These are phyloP conservation scores for Idaea biselata DNA, from an alignment of 2,888 invertebrate genomes.

Conservation along the genomic window DNA sequence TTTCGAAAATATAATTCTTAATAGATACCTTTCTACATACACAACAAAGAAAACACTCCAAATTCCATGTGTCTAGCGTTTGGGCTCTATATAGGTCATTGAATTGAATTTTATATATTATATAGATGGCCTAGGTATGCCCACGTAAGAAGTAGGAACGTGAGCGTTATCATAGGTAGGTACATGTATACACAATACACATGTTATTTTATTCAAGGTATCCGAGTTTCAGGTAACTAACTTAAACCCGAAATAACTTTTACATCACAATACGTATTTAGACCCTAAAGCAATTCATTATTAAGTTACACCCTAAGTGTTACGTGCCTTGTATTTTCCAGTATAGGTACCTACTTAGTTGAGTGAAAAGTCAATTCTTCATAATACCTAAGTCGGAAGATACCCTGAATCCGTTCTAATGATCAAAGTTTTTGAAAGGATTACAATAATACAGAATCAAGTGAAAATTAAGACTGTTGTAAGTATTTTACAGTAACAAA, in stretches of 20 bases:
- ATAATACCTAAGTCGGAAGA: neutral
- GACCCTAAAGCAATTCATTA: neutral
- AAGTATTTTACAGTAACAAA: conserved; percentile 19
- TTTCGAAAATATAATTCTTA: no score
- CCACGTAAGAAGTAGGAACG: no score
- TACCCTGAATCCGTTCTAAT: conserved; percentile 1
- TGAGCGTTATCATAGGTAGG: no score
- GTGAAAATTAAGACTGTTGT: conserved; percentile 14
- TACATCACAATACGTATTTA: neutral
- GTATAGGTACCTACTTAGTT: no score
- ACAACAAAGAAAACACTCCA: no score
- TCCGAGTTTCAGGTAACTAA: neutral
- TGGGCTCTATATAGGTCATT: no score
- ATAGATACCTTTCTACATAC: no score
- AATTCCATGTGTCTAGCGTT: no score
- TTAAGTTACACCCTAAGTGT: neutral
- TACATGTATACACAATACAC: no score
- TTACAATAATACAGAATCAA: conserved; percentile 19
- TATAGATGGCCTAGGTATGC: no score
- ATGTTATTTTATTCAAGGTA: neutral
- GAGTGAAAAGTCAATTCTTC: neutral
- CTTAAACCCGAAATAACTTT: neutral
- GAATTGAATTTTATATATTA: no score
- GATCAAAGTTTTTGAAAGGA: conserved; percentile 8
- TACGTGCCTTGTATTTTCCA: neutral